Evolutionary conservation across 2,113 vertebrate species (phyloP), one percentile per base, ranked within the genome.

Genomic region (Excalfactoria chinensis): DNA sequence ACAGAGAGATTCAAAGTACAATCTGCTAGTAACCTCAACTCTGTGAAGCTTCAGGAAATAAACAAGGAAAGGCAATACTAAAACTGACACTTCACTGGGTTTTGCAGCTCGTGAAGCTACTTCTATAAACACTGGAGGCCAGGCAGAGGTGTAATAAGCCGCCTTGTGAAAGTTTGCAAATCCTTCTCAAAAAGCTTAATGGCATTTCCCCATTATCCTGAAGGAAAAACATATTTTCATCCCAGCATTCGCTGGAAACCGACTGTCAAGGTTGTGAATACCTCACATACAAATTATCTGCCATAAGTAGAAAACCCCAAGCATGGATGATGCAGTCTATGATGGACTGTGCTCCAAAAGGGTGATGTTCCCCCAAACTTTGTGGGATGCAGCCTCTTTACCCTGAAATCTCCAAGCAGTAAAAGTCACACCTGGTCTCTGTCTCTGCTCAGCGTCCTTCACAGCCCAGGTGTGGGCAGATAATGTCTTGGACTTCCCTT

Each of bases 241-340:
- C 9, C 13, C 37, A 59, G 11, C 26, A 41, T 87, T 92, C 16
- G 23, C 3, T 67, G 40, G 21, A 18, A 70, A 15, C 30, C 35
- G 46, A 8, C 14, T 70, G 13, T 53, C 35, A 12, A n/a, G 32
- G 25, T 63, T 76, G 20, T 0, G 0, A 59, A 26, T 53, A 64
- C 21, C 37, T 10, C 49, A 64, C 43, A 55, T 13, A 40, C 13
- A 46, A 44, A 62, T 41, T 28, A 26, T 41, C 9, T 37, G 1
- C 13, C 6, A 2, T 3, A 46, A 44, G 19, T 23, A 8, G 58
- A 56, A 82, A 28, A 1, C 1, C 12, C 1, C 23, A 66, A 58
- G 48, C n/a, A 20, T 4, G 0, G 0, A 21, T 16, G 66, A 23
- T 2, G 1, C 7, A 4, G n/a, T 25, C 46, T 41, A 22, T 9